These are phyloP conservation scores for Protobothrops flavoviridis DNA, from an alignment of 2,113 vertebrate species.

Conservation along the genomic window DNA sequence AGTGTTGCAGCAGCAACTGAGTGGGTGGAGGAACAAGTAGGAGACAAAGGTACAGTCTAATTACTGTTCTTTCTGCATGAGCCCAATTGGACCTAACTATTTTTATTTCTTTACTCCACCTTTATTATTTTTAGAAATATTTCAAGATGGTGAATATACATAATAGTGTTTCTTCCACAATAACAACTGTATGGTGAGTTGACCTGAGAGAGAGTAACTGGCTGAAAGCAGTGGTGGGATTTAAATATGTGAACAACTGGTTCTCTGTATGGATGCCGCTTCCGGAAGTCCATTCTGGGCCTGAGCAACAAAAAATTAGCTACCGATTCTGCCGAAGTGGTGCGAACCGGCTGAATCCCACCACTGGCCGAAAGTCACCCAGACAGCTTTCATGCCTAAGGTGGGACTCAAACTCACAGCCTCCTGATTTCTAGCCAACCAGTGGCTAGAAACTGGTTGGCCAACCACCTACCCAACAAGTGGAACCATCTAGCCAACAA, in stretches of 20 bases:
- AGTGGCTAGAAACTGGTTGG: not conserved
- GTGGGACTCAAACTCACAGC: not conserved
- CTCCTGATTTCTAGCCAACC: not conserved
- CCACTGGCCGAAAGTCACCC: not conserved
- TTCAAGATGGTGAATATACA: not conserved
- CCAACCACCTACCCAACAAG: not conserved
- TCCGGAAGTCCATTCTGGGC: too few species aligned
- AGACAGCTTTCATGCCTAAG: not conserved
- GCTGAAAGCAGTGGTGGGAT: not conserved
- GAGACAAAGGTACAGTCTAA: not conserved
- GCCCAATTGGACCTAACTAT: not conserved
- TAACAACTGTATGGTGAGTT: not conserved
- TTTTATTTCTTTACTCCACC: not conserved
- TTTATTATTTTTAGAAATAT: not conserved
- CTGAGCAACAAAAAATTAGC: too few species aligned
- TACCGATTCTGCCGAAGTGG: too few species aligned
- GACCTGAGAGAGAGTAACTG: not conserved
- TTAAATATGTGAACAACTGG: too few species aligned
- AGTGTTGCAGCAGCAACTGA: constrained; percentile 17
- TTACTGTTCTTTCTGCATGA: not conserved
- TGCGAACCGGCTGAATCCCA: too few species aligned
- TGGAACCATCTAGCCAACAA: not conserved
- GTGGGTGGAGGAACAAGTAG: constrained; percentile 19
- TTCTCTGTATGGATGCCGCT: too few species aligned
- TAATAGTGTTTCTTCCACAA: not conserved